A percentile compares a stretch with the other conserved stretches of the same genome.
Conservation (phyloP, 1,140 invertebrate species). For the Melanaphis sacchari region DNA sequence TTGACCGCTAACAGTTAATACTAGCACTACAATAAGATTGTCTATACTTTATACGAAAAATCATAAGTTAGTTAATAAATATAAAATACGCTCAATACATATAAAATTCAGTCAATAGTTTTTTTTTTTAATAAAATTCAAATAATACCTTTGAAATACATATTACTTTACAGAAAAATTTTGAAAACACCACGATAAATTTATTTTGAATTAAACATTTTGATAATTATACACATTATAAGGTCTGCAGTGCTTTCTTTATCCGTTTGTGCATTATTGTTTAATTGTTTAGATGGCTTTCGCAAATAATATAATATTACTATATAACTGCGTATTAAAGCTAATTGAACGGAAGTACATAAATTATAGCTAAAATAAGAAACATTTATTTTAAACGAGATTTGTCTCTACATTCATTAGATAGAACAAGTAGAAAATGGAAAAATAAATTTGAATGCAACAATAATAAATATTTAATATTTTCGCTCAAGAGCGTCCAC, state of each 20-base stretch:
- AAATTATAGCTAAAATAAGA: neutral
- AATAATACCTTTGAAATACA: no score
- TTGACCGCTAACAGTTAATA: no score
- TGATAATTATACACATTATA: neutral
- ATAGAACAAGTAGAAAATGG: neutral
- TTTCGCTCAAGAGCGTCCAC: neutral
- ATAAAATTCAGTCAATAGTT: no score
- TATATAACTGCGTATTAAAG: neutral
- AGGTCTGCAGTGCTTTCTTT: neutral
- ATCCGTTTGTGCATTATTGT: neutral
- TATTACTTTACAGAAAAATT: no score
- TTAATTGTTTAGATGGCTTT: neutral
- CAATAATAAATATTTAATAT: slow-evolving; percentile 9
- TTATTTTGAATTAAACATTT: neutral
- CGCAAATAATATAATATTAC: neutral
- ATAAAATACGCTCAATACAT: no score
- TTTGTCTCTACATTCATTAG: neutral
- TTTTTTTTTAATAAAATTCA: no score
- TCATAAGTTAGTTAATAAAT: no score
- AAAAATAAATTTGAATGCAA: neutral
- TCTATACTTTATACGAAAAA: no score
- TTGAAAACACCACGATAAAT: neutral
- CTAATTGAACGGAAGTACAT: neutral
- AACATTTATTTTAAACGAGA: neutral
- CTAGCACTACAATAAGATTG: no score